These are phyloP conservation scores for Sweltsa coloradensis DNA, from an alignment of 1,140 invertebrate species.

Conservation along the genomic window DNA sequence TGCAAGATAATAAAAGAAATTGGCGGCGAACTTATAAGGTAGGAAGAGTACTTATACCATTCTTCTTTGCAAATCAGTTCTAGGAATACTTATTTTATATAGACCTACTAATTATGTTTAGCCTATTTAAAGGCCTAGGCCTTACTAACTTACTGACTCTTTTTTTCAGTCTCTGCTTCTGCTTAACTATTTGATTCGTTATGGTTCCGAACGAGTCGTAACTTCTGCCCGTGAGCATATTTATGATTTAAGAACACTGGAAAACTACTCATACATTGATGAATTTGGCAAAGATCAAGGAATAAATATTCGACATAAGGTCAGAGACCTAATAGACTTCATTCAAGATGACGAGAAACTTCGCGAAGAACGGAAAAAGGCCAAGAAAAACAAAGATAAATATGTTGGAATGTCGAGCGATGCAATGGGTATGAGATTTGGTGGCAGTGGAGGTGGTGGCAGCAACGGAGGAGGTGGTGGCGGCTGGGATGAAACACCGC, in stretches of 20 bases:
- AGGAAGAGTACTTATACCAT: too few relatives aligned
- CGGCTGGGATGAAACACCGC: constrained; percentile 26
- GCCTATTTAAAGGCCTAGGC: too few relatives aligned
- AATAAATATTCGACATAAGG: constrained; percentile 72
- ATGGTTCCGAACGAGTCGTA: constrained; percentile 96
- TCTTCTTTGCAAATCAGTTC: too few relatives aligned
- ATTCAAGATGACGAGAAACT: constrained; percentile 96
- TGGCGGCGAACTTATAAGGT: constrained; percentile 98
- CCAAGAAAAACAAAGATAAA: constrained; percentile 98
- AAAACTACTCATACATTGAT: constrained; percentile 94
- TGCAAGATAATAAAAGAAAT: constrained; percentile 93
- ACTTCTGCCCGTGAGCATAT: constrained; percentile 94
- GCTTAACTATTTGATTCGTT: constrained; percentile 84
- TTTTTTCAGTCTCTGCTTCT: constrained; percentile 70
- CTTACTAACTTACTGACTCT: too few relatives aligned
- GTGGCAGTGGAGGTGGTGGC: constrained; percentile 16
- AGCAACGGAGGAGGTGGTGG: constrained; percentile 27
- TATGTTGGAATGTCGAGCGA: constrained; percentile 87
- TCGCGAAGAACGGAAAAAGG: constrained; percentile 96
- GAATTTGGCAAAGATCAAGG: constrained; percentile 97
- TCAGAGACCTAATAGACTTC: constrained; percentile 90
- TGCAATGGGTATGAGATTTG: constrained; percentile 52
- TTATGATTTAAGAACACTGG: constrained; percentile 88
- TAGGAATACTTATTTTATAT: too few relatives aligned
- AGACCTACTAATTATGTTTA: too few relatives aligned